Percentiles rank a stretch among this genome's conserved stretches.
Conservation (phyloP, 1,140 invertebrate genomes). For the Caenorhabditis elegans region WBcel235 BX284605.5:9465501-9466000, state of each 20-base stretch:
- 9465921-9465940: neutral
- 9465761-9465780: slow-evolving; percentile 30
- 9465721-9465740: neutral
- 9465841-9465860: neutral
- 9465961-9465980: too few relatives aligned
- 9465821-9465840: neutral
- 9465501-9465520: too few relatives aligned
- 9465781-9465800: neutral
- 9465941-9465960: neutral
- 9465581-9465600: too few relatives aligned
- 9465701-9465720: neutral
- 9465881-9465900: neutral
- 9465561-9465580: too few relatives aligned
- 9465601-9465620: too few relatives aligned
- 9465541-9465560: too few relatives aligned
- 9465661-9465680: neutral
- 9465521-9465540: too few relatives aligned
- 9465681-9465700: neutral
- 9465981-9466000: too few relatives aligned
- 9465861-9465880: neutral
- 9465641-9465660: too few relatives aligned
- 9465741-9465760: neutral
- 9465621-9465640: too few relatives aligned
- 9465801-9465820: neutral
- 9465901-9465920: neutral